Evolutionary conservation across 2,888 invertebrate species (phyloP).

Genomic region (Nycteola revayana): DNA sequence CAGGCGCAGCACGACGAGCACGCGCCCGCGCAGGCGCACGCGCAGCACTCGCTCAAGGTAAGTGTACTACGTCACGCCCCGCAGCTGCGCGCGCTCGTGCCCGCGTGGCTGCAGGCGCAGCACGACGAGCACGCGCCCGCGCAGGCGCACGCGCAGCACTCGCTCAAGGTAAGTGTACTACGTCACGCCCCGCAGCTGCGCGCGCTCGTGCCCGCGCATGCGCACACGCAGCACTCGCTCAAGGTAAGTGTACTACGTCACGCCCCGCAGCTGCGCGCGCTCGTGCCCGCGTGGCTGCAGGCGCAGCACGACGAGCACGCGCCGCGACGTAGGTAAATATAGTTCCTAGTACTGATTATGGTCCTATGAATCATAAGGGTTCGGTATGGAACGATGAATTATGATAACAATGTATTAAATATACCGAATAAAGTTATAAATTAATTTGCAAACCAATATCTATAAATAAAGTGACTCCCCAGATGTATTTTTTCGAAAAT

Average conservation of each 20-base stretch:
- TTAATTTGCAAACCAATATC: no score
- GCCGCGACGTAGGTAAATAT: no score
- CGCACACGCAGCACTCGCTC: constrained; percentile 39
- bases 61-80: no score
- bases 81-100: constrained; percentile 88
- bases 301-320: constrained; percentile 93
- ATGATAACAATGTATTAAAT: no score
- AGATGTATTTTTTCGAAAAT: no score
- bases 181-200: constrained; percentile 90
- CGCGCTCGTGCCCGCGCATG: constrained; percentile 86
- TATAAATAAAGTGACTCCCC: no score
- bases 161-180: constrained; percentile 82
- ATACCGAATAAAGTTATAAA: no score
- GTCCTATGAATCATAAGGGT: no score
- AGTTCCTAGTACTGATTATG: no score
- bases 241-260: no score
- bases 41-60: constrained; percentile 38
- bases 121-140: constrained; percentile 94
- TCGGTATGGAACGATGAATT: no score
- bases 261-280: no score
- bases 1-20: constrained; percentile 92
- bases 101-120: constrained; percentile 92
- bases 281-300: constrained; percentile 92
- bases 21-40: constrained; percentile 84
- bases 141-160: constrained; percentile 32